Evolutionary conservation across 2,888 invertebrate genomes (phyloP), one percentile per base, ranked within the genome.

Genomic region (Apomyelois bistriatella): DNA sequence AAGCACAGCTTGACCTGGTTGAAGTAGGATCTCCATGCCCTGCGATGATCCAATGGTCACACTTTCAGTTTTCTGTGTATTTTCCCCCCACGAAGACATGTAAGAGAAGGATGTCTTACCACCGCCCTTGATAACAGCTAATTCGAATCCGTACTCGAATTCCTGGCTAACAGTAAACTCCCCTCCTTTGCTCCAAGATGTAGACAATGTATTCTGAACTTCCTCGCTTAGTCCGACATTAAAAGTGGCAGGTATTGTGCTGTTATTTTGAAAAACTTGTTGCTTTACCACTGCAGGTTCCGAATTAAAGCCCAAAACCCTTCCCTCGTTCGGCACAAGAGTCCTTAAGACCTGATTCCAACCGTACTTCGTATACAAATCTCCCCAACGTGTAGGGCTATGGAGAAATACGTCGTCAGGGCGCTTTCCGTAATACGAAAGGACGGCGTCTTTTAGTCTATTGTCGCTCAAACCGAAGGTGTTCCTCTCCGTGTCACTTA

Each of bases 261-360:
- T 66, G 57, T 60, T 60, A 54, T 64, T 64, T 8, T 54, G 43
- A 36, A 58, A 60, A 38, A 57, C 17, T 37, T 60, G 60, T 7
- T 46, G 41, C 37, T 55, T 30, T 0, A 60, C 53, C 1, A 60
- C 54, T 1, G 37, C 36, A 0, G 60, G 58, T 30, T 58, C 53
- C 5, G 58, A 58, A 0, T 10, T 32, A 35, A 58, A 42, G 12
- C 30, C 55, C 1, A 75, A 40, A 35, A 74, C 57, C 0, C 53
- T 55, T 0, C 62, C 68, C 15, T 57, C 58, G 6, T 50, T 65
- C 0, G 72, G 72, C 0, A 50, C 40, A 0, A 74, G 49, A 4
- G 62, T 65, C 32, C 72, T 68, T 2, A 46, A 48, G 2, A 73
- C 67, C 32, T 69, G 69, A 7, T 56, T 17, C 73, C 71, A 71